Conservation (phyloP, 1,140 invertebrate species). For the Drosophila melanica region DNA sequence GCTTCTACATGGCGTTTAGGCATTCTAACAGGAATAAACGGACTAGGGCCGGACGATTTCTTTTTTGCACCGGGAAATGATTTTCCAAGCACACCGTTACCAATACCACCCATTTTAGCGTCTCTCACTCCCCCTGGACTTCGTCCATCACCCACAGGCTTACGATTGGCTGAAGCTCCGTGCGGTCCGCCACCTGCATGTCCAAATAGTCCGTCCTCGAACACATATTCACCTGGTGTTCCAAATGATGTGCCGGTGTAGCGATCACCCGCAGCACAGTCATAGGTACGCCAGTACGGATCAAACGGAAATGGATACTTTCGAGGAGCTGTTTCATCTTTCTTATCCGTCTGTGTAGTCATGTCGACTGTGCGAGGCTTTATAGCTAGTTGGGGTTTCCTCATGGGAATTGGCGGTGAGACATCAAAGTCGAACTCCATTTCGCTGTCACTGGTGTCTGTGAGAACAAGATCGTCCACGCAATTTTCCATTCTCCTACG, state of each 20-base stretch:
- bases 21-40: constrained; percentile 35
- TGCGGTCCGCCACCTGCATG: constrained; percentile 44
- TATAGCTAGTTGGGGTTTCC: too few species aligned
- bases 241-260: constrained; percentile 54
- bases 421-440: constrained; percentile 73
- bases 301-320: too few species aligned
- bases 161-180: neutral
- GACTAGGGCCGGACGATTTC: neutral
- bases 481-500: constrained; percentile 38
- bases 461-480: constrained; percentile 56
- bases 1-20: constrained; percentile 1
- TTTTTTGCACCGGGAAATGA: constrained; percentile 11
- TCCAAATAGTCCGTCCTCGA: constrained; percentile 60
- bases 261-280: constrained; percentile 59
- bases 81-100: constrained; percentile 1
- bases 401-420: constrained; percentile 46
- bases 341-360: neutral
- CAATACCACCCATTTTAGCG: too few species aligned
- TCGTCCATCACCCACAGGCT: neutral
- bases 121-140: neutral
- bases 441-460: constrained; percentile 75
- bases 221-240: constrained; percentile 29
- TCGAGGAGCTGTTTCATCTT: constrained; percentile 6
- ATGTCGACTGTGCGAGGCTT: constrained; percentile 9
- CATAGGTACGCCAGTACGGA: constrained; percentile 41